Conservation (phyloP, 2,113 vertebrate genomes). For the Clarias batrachus region DNA sequence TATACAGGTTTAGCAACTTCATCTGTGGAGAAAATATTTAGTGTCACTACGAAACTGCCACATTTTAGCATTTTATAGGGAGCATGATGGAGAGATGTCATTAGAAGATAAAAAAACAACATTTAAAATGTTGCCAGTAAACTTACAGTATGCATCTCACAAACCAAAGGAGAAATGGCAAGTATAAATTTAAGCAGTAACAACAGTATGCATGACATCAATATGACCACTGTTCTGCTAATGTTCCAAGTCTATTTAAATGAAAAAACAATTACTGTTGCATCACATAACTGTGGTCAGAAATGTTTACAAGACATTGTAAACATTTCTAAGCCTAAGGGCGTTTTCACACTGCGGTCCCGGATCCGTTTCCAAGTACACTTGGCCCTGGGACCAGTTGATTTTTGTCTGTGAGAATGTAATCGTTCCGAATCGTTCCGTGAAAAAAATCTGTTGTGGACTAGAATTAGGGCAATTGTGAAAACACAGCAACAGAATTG, state of each 20-base stretch:
- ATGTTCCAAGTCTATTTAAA: neutral
- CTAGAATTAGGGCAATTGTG: neutral
- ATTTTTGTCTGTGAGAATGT: too few species aligned
- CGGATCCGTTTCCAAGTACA: too few species aligned
- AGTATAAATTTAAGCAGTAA: neutral
- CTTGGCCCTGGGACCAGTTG: too few species aligned
- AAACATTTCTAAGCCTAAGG: too few species aligned
- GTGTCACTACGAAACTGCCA: neutral
- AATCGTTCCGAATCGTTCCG: too few species aligned
- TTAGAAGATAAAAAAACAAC: neutral
- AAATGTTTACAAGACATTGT: neutral
- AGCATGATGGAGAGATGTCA: neutral
- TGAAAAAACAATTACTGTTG: neutral
- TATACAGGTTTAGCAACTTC: slow-evolving; percentile 89
- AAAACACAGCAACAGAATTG: slow-evolving; percentile 1
- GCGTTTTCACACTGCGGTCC: too few species aligned
- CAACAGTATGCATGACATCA: neutral
- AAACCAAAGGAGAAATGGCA: neutral
- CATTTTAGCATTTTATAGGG: neutral
- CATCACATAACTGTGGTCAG: neutral
- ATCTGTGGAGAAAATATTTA: slow-evolving; percentile 62
- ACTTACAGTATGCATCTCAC: neutral
- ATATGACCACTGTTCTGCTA: neutral
- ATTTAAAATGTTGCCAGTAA: neutral
- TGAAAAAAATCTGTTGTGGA: neutral